Evolutionary conservation across 2,797 vertebrate genomes (phyloP).

Genomic region (Rousettus madagascariensis): DNA sequence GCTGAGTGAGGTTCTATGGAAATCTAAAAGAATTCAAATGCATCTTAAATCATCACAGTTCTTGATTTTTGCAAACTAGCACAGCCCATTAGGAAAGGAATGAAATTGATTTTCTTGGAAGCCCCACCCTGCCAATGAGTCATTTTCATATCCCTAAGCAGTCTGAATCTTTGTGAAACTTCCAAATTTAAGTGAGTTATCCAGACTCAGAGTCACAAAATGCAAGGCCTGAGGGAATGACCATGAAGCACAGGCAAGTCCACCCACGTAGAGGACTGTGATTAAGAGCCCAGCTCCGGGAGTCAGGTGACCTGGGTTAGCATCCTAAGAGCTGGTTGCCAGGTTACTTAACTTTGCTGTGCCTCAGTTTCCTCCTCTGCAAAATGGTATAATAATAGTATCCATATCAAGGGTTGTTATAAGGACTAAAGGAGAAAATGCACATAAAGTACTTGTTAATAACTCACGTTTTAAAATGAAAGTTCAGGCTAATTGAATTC

Average conservation of each 20-base stretch:
- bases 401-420: neutral
- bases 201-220: conserved; percentile 24
- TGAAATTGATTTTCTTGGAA: conserved; percentile 70
- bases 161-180: conserved; percentile 48
- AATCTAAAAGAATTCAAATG: conserved; percentile 62
- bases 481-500: neutral
- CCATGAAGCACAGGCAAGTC: neutral
- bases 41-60: conserved; percentile 70
- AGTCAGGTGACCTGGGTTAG: neutral
- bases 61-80: conserved; percentile 68
- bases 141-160: conserved; percentile 25
- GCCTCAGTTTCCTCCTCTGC: neutral
- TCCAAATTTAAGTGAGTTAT: neutral
- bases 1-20: conserved; percentile 71
- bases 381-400: neutral
- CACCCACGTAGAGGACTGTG: rapidly evolving
- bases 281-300: neutral
- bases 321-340: neutral
- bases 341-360: neutral
- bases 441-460: neutral
- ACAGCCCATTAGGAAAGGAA: conserved; percentile 71
- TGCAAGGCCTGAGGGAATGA: neutral
- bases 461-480: neutral
- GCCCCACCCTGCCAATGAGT: conserved; percentile 21
- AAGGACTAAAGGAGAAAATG: neutral